Evolutionary conservation across 2,113 vertebrate genomes (phyloP).

Genomic region (Oplegnathus fasciatus): DNA sequence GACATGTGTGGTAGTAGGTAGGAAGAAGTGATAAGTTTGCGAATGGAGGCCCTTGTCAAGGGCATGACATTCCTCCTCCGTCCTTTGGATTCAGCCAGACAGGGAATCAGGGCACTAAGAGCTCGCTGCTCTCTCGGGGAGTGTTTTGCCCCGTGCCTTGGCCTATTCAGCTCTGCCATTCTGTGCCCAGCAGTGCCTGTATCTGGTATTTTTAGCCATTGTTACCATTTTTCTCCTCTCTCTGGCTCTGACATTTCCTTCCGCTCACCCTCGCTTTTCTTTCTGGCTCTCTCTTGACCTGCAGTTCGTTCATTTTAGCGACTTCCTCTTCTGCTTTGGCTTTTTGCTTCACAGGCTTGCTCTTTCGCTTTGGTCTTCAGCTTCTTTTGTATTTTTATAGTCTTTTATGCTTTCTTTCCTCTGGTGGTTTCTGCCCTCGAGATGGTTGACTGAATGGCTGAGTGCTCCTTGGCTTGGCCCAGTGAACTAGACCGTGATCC

Average conservation of each 20-base stretch:
- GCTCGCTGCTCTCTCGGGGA: constrained; percentile 38
- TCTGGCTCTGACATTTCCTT: constrained; percentile 68
- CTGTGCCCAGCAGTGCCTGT: constrained; percentile 49
- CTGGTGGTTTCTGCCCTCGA: constrained; percentile 32
- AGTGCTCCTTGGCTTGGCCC: constrained; percentile 48
- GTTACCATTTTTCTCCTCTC: constrained; percentile 68
- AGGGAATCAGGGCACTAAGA: constrained; percentile 22
- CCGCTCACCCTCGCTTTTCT: constrained; percentile 45
- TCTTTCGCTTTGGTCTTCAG: neutral
- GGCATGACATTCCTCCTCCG: constrained; percentile 30
- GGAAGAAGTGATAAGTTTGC: constrained; percentile 32
- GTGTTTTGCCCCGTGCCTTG: constrained; percentile 27
- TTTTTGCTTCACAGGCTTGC: constrained; percentile 6
- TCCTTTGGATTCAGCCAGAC: constrained; percentile 27
- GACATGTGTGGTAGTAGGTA: constrained; percentile 14
- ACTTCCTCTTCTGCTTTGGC: constrained; percentile 39
- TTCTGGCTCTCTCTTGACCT: constrained; percentile 44
- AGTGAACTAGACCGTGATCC: constrained; percentile 41
- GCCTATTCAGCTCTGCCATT: constrained; percentile 54
- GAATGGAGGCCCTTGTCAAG: constrained; percentile 27
- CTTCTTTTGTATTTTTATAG: constrained; percentile 6
- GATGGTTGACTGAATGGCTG: constrained; percentile 44
- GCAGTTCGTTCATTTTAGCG: constrained; percentile 17
- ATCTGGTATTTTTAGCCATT: constrained; percentile 78
- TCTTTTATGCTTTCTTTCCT: constrained; percentile 32